These are phyloP conservation scores for Platycheirus rosarum DNA, from an alignment of 2,888 invertebrate species.

Conservation along the genomic window DNA sequence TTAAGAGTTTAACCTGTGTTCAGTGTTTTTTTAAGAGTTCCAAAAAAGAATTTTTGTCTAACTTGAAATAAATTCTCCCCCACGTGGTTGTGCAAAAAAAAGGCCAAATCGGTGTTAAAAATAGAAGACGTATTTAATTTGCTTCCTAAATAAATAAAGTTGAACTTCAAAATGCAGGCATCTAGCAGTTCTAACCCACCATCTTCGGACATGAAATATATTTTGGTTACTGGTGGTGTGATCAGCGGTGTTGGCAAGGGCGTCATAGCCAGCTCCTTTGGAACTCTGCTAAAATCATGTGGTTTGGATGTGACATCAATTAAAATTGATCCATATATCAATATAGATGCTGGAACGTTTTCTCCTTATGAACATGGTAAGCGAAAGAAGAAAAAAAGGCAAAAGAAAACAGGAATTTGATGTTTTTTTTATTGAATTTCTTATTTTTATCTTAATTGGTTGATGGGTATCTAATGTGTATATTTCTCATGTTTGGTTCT, in stretches of 20 bases:
- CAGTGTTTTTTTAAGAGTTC: too few relatives aligned
- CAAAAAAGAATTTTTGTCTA: slow-evolving; percentile 11
- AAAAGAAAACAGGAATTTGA: background rate
- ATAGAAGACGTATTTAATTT: slow-evolving; percentile 11
- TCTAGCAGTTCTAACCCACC: too few relatives aligned
- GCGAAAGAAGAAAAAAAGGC: too few relatives aligned
- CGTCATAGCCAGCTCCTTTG: slow-evolving; percentile 97
- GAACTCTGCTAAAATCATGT: slow-evolving; percentile 96
- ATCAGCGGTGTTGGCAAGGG: slow-evolving; percentile 99
- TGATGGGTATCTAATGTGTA: too few relatives aligned
- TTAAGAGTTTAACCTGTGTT: too few relatives aligned
- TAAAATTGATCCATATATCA: slow-evolving; percentile 99
- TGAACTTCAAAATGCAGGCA: slow-evolving; percentile 51
- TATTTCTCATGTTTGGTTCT: too few relatives aligned
- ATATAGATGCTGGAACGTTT: slow-evolving; percentile 99
- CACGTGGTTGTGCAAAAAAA: slow-evolving; percentile 27
- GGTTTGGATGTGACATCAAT: slow-evolving; percentile 98
- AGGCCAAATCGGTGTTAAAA: slow-evolving; percentile 14
- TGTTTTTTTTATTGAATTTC: background rate
- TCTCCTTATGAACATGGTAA: slow-evolving; percentile 99
- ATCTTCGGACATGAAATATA: slow-evolving; percentile 92
- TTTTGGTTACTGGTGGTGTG: slow-evolving; percentile 98
- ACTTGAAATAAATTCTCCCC: slow-evolving; percentile 1
- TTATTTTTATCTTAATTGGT: background rate
- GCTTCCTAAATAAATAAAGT: slow-evolving; percentile 26